Percentiles rank a stretch among this genome's conserved stretches.
Conservation (phyloP, 2,113 vertebrate genomes). For the Grammomys surdaster region DNA sequence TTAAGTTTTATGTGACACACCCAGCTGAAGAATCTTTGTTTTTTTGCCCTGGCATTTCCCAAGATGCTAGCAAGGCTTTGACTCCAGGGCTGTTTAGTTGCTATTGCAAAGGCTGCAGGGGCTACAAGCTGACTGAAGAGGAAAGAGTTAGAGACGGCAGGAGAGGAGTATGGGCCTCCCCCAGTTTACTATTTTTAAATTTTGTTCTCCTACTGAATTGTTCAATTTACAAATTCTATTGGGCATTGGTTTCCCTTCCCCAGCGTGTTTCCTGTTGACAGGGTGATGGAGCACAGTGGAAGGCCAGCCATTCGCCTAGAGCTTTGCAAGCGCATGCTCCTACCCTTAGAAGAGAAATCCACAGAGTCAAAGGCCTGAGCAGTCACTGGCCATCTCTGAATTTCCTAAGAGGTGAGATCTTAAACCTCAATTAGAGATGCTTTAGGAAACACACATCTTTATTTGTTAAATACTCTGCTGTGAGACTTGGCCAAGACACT, state of each 20-base stretch:
- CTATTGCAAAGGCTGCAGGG: conserved; percentile 38
- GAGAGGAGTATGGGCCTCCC: conserved; percentile 33
- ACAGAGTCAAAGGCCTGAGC: conserved; percentile 2
- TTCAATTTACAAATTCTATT: conserved; percentile 72
- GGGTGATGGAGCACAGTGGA: conserved; percentile 53
- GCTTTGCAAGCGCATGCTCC: conserved; percentile 9
- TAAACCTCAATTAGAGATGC: conserved; percentile 68
- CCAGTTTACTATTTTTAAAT: conserved; percentile 64
- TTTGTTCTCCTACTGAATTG: conserved; percentile 70
- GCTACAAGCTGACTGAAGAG: neutral
- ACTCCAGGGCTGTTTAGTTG: conserved; percentile 45
- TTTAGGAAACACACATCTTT: conserved; percentile 67
- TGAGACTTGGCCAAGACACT: conserved; percentile 43
- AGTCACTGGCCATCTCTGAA: neutral
- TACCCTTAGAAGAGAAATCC: neutral
- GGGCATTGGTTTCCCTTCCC: conserved; percentile 66
- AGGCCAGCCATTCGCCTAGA: conserved; percentile 35
- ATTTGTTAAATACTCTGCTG: conserved; percentile 76
- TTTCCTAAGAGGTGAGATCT: conserved; percentile 46
- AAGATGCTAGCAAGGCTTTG: conserved; percentile 53
- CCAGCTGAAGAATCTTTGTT: conserved; percentile 71
- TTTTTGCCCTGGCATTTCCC: conserved; percentile 54
- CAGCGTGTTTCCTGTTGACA: conserved; percentile 71
- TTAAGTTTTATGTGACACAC: conserved; percentile 73
- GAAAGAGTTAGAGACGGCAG: neutral